A percentile compares a stretch with the other conserved stretches of the same genome.
Evolutionary conservation across 1,140 invertebrate species (phyloP).

Genomic region (Sycophila sp.): DNA sequence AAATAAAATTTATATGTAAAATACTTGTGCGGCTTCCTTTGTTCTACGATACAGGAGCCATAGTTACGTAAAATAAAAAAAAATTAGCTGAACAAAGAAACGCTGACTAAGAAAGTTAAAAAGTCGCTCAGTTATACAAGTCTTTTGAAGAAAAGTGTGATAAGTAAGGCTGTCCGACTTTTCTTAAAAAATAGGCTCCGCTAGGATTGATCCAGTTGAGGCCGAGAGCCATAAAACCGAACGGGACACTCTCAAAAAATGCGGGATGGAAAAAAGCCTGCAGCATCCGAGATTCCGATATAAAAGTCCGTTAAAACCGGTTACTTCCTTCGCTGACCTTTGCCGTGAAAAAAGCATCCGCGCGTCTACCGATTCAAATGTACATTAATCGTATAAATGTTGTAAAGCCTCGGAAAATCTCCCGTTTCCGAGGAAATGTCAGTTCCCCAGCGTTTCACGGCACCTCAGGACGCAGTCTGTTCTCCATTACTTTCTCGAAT

Average conservation of each 20-base stretch:
- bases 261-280: neutral
- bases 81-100: too few species aligned
- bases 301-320: constrained; percentile 55
- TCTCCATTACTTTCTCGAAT: neutral
- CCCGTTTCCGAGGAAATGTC: neutral
- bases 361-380: neutral
- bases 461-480: neutral
- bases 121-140: too few species aligned
- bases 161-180: too few species aligned
- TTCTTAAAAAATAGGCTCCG: too few species aligned
- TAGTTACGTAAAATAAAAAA: too few species aligned
- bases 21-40: too few species aligned
- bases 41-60: too few species aligned
- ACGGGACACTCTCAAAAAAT: constrained; percentile 4
- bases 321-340: constrained; percentile 13
- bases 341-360: neutral
- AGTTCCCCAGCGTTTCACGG: neutral
- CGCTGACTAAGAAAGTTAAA: too few species aligned
- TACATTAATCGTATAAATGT: neutral
- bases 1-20: too few species aligned
- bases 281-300: neutral
- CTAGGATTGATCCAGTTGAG: neutral
- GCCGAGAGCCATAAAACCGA: neutral
- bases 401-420: neutral
- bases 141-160: too few species aligned